A percentile compares a stretch with the other conserved stretches of the same genome.
Conservation (phyloP, 2,113 vertebrate genomes). For the Orientallactaga bullata region DNA sequence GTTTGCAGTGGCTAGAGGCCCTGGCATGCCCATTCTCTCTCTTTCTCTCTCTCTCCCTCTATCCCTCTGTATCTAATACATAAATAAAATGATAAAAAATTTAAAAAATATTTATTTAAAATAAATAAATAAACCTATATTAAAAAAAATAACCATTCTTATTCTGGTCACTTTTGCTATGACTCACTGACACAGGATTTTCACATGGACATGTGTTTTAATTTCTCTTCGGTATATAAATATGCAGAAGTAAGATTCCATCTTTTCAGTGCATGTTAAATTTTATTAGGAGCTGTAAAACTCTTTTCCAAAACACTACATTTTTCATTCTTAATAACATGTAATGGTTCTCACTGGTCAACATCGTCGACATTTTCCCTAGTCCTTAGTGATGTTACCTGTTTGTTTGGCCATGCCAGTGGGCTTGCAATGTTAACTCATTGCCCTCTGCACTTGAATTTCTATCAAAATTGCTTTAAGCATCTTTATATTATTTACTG, state of each 20-base stretch:
- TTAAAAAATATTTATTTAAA: too few species aligned
- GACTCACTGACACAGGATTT: background rate
- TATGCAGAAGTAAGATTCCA: background rate
- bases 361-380: background rate
- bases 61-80: too few species aligned
- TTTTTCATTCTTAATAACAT: background rate
- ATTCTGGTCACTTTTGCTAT: background rate
- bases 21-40: too few species aligned
- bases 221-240: background rate
- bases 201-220: background rate
- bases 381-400: background rate
- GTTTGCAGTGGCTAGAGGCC: too few species aligned
- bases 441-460: background rate
- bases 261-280: background rate
- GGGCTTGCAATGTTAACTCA: background rate
- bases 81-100: too few species aligned
- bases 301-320: background rate
- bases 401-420: background rate
- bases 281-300: background rate
- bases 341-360: background rate
- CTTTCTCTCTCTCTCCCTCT: too few species aligned
- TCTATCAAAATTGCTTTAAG: background rate
- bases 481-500: background rate
- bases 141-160: background rate
- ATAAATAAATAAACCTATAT: too few species aligned